These are phyloP conservation scores for Tipula vernalis DNA, from an alignment of 2,888 invertebrate species.

Conservation along the genomic window DNA sequence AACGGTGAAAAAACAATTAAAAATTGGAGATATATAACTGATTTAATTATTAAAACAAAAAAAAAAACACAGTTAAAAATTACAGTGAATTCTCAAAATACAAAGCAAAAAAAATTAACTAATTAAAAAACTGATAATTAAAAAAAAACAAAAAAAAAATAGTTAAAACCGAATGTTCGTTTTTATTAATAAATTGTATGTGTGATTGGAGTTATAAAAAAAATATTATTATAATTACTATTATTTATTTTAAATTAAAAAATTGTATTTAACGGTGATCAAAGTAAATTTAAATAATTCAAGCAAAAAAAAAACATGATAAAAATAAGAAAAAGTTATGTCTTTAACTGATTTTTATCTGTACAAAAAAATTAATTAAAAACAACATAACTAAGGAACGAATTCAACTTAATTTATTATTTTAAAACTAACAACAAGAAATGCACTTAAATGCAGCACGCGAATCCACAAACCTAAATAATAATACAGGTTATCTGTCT, in stretches of 20 bases:
- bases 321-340: not conserved
- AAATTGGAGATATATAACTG: not conserved
- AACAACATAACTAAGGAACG: not conserved
- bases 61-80: not conserved
- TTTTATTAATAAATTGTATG: not conserved
- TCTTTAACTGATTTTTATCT: conserved; percentile 9
- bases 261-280: not conserved
- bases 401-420: not conserved
- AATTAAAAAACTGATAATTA: not conserved
- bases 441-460: not conserved
- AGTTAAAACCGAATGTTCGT: not conserved
- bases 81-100: not conserved
- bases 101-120: not conserved
- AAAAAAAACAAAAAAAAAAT: not conserved
- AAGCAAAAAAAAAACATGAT: not conserved
- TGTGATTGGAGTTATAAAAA: conserved; percentile 5
- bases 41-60: not conserved
- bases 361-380: not conserved
- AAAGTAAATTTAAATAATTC: not conserved
- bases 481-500: not conserved
- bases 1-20: not conserved
- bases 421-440: not conserved
- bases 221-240: not conserved
- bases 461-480: not conserved
- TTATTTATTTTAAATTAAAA: conserved; percentile 5